Evolutionary conservation across 2,888 invertebrate genomes (phyloP).

Genomic region (Lycophotia porphyrea): DNA sequence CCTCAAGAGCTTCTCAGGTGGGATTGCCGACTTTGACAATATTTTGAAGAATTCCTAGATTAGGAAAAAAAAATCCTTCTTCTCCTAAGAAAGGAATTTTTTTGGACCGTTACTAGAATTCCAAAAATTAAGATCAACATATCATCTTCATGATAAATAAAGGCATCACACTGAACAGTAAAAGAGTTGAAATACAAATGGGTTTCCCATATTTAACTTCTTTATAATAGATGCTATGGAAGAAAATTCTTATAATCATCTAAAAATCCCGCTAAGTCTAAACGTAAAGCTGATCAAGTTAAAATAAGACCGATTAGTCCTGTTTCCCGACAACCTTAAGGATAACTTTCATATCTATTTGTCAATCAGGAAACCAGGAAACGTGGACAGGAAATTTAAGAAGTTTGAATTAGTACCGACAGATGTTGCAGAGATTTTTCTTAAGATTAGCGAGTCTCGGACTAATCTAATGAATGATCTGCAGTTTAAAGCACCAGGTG

Average conservation of each 20-base stretch:
- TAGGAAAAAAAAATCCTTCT: too few relatives aligned
- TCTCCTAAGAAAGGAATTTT: too few relatives aligned
- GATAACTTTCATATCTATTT: conserved; percentile 45
- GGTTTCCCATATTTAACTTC: background rate
- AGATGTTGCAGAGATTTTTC: conserved; percentile 54
- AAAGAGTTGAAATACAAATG: background rate
- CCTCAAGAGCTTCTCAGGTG: conserved; percentile 16
- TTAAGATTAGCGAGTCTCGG: conserved; percentile 43
- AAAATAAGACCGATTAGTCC: background rate
- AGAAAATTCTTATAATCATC: background rate
- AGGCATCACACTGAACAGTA: background rate
- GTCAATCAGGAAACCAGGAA: conserved; percentile 59
- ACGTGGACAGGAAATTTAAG: conserved; percentile 50
- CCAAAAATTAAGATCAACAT: background rate
- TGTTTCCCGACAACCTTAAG: conserved; percentile 29
- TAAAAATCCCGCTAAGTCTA: background rate
- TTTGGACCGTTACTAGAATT: background rate
- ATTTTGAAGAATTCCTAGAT: background rate
- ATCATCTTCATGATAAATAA: too few relatives aligned
- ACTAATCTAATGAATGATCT: conserved; percentile 55
- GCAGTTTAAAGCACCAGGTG: conserved; percentile 37
- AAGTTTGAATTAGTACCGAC: conserved; percentile 61
- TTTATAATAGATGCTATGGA: background rate
- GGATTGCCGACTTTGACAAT: conserved; percentile 9
- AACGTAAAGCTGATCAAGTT: background rate